These are phyloP conservation scores for Neria commutata DNA, from an alignment of 2,888 invertebrate species.

Conservation along the genomic window DNA sequence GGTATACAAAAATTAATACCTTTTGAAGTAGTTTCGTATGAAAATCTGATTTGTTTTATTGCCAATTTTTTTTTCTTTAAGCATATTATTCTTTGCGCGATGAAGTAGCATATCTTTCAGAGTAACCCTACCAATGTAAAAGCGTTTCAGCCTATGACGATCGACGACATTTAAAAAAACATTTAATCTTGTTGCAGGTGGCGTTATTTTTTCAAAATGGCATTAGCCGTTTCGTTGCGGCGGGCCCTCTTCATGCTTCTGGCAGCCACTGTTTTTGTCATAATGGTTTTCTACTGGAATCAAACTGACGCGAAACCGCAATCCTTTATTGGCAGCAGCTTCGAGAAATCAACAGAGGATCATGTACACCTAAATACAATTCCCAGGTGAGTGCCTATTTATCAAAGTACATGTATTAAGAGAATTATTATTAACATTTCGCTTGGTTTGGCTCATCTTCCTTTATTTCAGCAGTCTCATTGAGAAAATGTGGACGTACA, in stretches of 20 bases:
- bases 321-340: slow-evolving; percentile 59
- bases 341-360: slow-evolving; percentile 46
- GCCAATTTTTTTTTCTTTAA: too few relatives aligned
- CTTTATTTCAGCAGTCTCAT: slow-evolving; percentile 46
- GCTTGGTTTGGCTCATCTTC: background rate
- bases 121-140: too few relatives aligned
- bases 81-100: too few relatives aligned
- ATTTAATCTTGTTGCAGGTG: slow-evolving; percentile 56
- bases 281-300: slow-evolving; percentile 69
- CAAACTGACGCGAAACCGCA: slow-evolving; percentile 64
- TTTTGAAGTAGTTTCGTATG: too few relatives aligned
- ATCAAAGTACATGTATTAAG: background rate
- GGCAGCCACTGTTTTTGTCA: slow-evolving; percentile 65
- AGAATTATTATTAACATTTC: background rate
- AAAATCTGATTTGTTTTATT: too few relatives aligned
- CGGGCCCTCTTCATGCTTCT: slow-evolving; percentile 66
- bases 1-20: too few relatives aligned
- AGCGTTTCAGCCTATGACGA: too few relatives aligned
- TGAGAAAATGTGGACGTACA: slow-evolving; percentile 75
- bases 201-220: slow-evolving; percentile 60
- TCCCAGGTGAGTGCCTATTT: slow-evolving; percentile 54
- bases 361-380: slow-evolving; percentile 41
- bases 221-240: slow-evolving; percentile 63
- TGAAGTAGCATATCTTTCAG: too few relatives aligned
- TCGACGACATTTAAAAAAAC: too few relatives aligned